Evolutionary conservation across 2,888 invertebrate species (phyloP), one percentile per base, ranked within the genome.

Genomic region (Polydrusus cervinus): DNA sequence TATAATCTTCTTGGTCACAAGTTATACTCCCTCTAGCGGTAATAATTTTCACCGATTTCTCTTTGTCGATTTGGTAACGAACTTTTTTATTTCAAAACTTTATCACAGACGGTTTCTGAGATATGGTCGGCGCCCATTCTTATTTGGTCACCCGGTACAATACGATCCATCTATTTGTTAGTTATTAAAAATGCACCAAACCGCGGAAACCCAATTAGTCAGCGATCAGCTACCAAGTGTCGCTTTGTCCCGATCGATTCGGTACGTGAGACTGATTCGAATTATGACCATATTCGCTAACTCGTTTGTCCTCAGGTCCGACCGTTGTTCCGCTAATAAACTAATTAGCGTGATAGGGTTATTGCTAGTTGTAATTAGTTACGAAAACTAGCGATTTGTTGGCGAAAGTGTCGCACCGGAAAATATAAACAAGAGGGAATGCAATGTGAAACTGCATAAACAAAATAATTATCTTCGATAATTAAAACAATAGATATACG

Each of bases 181-280:
- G 18, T 43, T n/a, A n/a, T n/a, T n/a, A n/a, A 8, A 69, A 60
- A 60, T 40, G 60, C 60, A 25, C 49, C 40, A 51, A 62, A 64
- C 71, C 53, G 53, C 51, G 49, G 38, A 64, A 71, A 53, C 53
- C 62, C 64, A 64, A 51, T 71, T 49, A 25, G 62, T 51, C 38
- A 62, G 62, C 62, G 51, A 30, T 71, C 49, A 49, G 51, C 53
- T 49, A 71, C 62, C 62, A 53, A 53, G 38, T 67, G 16, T 53
- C 67, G 43, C 40, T 43, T 43, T 38, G 38, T 18, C 60, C 30
- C 11, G 20, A 57, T 57, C 57, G 57, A 57, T 57, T 16, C 34
- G 34, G 57, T 14, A n/a, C 14, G 25, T 53, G 53, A 30, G 6
- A 34, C 57, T 14, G 14, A 57, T 16, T 57, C 11, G 11, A 25